A percentile compares a stretch with the other conserved stretches of the same genome.
These are phyloP conservation scores for Nysson spinosus DNA, from an alignment of 2,888 invertebrate genomes.

Conservation along the genomic window DNA sequence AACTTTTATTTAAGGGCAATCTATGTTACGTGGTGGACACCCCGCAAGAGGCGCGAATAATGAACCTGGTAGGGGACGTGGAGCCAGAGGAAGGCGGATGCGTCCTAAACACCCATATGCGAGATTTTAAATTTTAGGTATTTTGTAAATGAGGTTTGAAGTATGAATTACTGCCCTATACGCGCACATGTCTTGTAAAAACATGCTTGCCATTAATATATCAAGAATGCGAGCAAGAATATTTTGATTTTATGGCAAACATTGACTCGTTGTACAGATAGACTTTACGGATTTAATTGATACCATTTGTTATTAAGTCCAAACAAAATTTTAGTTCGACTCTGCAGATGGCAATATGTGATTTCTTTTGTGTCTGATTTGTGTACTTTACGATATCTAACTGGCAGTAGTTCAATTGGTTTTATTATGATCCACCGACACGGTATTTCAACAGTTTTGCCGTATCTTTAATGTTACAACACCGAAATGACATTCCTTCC, in stretches of 20 bases:
- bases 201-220: slow-evolving; percentile 38
- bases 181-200: slow-evolving; percentile 13
- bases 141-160: slow-evolving; percentile 14
- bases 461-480: slow-evolving; percentile 6
- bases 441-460: slow-evolving; percentile 1
- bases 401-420: no score
- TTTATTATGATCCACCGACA: no score
- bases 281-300: background rate
- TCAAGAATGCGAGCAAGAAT: slow-evolving; percentile 21
- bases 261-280: slow-evolving; percentile 27
- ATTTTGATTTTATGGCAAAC: slow-evolving; percentile 27
- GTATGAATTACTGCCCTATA: slow-evolving; percentile 12
- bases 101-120: slow-evolving; percentile 61
- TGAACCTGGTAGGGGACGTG: slow-evolving; percentile 66
- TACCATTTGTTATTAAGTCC: slow-evolving; percentile 17
- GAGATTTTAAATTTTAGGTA: slow-evolving; percentile 33
- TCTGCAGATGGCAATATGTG: slow-evolving; percentile 3
- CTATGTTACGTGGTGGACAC: slow-evolving; percentile 65
- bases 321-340: background rate
- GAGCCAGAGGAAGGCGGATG: slow-evolving; percentile 66
- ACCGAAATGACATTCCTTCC: slow-evolving; percentile 36
- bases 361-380: no score
- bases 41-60: slow-evolving; percentile 60
- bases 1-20: slow-evolving; percentile 54
- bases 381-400: no score